Base-by-base conservation (phyloP, 2,888 invertebrate species). In the Galeruca laticollis region DNA sequence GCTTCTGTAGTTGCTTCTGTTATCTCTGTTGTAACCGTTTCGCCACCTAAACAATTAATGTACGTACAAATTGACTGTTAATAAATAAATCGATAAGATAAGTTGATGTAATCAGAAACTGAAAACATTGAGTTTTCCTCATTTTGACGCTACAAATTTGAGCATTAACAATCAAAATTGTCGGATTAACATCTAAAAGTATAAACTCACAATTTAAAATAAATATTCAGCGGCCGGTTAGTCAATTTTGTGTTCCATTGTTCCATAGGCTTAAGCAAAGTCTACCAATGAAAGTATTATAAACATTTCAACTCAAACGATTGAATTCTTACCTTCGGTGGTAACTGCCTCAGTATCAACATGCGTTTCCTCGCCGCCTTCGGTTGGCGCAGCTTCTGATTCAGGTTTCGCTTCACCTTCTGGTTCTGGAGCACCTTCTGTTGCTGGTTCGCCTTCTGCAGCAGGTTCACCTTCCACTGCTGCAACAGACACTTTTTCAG, bases 261-360 rank as follows among this genome's bases (percentile, higher is more conserved):
- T n/a, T n/a, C n/a, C n/a, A n/a, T n/a, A n/a, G n/a, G n/a, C n/a
- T n/a, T n/a, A n/a, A n/a, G n/a, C n/a, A n/a, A n/a, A n/a, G n/a
- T n/a, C n/a, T n/a, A n/a, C n/a, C n/a, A n/a, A n/a, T n/a, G n/a
- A n/a, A n/a, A n/a, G n/a, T n/a, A n/a, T n/a, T n/a, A 43, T 3
- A 9, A 13, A 49, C 8, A 13, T 15, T 2, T 49, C 15, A 15
- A 13, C 49, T 49, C 4, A 11, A n/a, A 18, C n/a, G 20, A 18
- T 20, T 18, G 8, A 20, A 51, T 51, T 20, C 10, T 15, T 37
- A 37, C 31, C 52, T 52, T 62, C 62, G 5, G 62, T 21, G 6
- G 35, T 33, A 37, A 66, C 67, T 52, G 64, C 75, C 15, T 71
- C 70, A 33, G 73, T 73, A 15, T 73, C 70, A 37, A 21, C 47